These are phyloP conservation scores for Drosophila picticornis DNA, from an alignment of 2,888 invertebrate species.

Conservation along the genomic window DNA sequence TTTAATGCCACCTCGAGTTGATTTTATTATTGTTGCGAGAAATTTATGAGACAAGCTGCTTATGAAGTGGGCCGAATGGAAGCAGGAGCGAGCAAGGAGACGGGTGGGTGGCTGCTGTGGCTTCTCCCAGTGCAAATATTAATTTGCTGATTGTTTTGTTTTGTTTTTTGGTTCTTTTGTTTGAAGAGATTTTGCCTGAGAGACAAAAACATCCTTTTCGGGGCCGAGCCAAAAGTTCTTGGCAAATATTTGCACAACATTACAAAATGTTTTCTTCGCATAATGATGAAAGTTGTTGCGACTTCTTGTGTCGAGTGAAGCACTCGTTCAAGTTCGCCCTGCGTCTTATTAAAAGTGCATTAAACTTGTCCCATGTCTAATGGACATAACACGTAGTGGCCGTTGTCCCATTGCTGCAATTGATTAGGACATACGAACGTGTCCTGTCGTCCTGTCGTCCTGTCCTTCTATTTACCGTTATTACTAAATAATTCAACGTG, in stretches of 20 bases:
- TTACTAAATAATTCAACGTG: constrained; percentile 74
- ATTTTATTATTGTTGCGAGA: constrained; percentile 59
- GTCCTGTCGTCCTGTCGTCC: constrained; percentile 43
- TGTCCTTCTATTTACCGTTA: constrained; percentile 52
- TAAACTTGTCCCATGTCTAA: constrained; percentile 66
- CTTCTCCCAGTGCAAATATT: constrained; percentile 68
- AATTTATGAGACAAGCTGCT: constrained; percentile 67
- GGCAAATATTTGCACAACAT: constrained; percentile 65
- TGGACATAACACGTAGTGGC: constrained; percentile 41
- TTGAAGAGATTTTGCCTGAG: constrained; percentile 16
- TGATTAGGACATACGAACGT: constrained; percentile 71
- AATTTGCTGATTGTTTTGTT: constrained; percentile 72
- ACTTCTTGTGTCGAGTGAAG: background rate
- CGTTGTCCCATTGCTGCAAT: constrained; percentile 69
- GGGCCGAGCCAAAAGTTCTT: constrained; percentile 43
- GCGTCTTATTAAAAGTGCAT: constrained; percentile 82
- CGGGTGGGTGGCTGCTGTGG: background rate
- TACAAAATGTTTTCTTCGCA: constrained; percentile 18
- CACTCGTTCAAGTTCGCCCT: constrained; percentile 9
- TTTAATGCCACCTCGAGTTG: constrained; percentile 61
- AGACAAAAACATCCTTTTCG: background rate
- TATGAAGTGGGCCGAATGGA: background rate
- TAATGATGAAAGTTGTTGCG: constrained; percentile 2
- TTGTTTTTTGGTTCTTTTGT: constrained; percentile 31
- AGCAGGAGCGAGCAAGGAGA: background rate